Evolutionary conservation across 1,140 invertebrate species (phyloP), one percentile per base, ranked within the genome.

Genomic region (Diplogasteroides magnus): DNA sequence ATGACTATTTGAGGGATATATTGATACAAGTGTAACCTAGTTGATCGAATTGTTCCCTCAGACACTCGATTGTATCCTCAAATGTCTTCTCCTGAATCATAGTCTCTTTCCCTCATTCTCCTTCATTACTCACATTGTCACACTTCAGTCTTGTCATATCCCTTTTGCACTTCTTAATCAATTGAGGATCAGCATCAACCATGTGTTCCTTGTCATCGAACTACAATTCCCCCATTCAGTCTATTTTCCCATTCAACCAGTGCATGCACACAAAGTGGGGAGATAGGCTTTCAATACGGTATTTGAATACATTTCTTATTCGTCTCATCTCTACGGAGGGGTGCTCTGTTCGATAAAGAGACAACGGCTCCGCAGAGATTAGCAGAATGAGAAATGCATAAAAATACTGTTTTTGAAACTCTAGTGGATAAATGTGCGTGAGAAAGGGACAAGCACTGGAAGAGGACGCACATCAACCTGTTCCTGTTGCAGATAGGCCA

Each of bases 31-130:
- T 15, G 26, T 15, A 23, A 61, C 78, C 72, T 11, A 81, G 66
- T 2, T 74, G 31, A 28, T 82, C 81, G 58, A 69, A 82, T 0
- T 72, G 67, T 2, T 69, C 32, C 59, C 85, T 67, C 1, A 84
- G 72, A 81, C 85, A 86, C 85, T 91, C 90, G 83, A 90, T 88
- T 61, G 90, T 88, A 80, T 90, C 90, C 68, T 91, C 92, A 76
- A 89, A 88, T 62, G 88, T 87, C 75, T 89, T 86, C 3, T 79
- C 78, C 83, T 93, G 95, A 25, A 67, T 63, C 57, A 64, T 67
- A 0, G 55, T 72, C 48, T 19, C 61, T n/a, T 6, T 48, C 31
- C 25, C n/a, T 26, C 15, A 13, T 13, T 27, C 29, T 63, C n/a
- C 61, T 14, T 31, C 13, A 2, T 63, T 6, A 13, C 29, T 11